Evolutionary conservation across 2,888 invertebrate species (phyloP).

Genomic region (Thereva unica): DNA sequence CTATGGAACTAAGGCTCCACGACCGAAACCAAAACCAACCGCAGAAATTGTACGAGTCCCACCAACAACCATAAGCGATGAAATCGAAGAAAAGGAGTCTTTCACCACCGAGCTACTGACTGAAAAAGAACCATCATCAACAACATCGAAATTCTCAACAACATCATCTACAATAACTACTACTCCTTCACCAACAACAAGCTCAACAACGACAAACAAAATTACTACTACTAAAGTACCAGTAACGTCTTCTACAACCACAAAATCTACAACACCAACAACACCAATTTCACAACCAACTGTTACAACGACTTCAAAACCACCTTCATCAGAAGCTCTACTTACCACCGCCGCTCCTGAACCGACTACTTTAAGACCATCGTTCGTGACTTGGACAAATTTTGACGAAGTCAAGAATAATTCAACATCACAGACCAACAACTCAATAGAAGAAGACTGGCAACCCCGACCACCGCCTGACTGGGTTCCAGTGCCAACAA

Average conservation of each 20-base stretch:
- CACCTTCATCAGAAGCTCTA: constrained; percentile 23
- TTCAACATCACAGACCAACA: constrained; percentile 34
- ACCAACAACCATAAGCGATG: constrained; percentile 43
- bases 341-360: constrained; percentile 40
- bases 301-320: constrained; percentile 43
- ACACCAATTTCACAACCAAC: constrained; percentile 43
- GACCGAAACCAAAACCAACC: constrained; percentile 55
- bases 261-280: constrained; percentile 43
- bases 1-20: constrained; percentile 48
- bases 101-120: constrained; percentile 40
- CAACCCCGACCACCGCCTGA: constrained; percentile 50
- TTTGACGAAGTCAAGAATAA: constrained; percentile 53
- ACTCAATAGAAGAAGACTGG: constrained; percentile 51
- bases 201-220: constrained; percentile 34
- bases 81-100: constrained; percentile 39
- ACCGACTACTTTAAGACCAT: constrained; percentile 52
- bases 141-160: background rate
- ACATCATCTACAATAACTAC: constrained; percentile 32
- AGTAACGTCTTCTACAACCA: constrained; percentile 35
- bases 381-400: constrained; percentile 63
- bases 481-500: constrained; percentile 54
- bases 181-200: constrained; percentile 33
- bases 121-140: constrained; percentile 41
- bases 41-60: constrained; percentile 53
- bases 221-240: constrained; percentile 34